These are phyloP conservation scores for Chrysemys picta DNA, from an alignment of 2,113 vertebrate genomes.

Conservation along the genomic window DNA sequence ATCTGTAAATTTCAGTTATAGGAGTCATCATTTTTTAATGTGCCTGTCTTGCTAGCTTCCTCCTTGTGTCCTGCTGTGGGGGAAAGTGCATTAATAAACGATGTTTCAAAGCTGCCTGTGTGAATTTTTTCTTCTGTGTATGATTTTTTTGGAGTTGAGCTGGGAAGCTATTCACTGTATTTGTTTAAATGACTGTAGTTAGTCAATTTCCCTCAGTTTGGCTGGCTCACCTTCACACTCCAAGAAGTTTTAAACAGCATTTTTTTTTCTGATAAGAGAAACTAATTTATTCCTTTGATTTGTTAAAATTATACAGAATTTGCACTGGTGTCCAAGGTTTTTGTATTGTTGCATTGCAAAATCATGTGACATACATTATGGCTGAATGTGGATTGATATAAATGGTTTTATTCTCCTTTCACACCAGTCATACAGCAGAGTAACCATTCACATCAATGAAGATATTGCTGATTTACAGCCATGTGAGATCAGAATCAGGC, in stretches of 20 bases:
- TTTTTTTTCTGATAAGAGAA: conserved; percentile 4
- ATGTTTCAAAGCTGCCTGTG: conserved; percentile 53
- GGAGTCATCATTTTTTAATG: conserved; percentile 77
- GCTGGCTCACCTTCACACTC: conserved; percentile 60
- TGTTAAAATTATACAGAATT: background rate
- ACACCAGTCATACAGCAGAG: background rate
- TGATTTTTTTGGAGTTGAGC: conserved; percentile 53
- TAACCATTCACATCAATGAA: background rate
- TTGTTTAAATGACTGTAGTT: conserved; percentile 42
- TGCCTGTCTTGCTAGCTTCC: conserved; percentile 66
- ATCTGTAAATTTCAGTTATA: conserved; percentile 63
- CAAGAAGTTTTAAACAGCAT: conserved; percentile 30
- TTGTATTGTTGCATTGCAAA: background rate
- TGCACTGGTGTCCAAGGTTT: background rate
- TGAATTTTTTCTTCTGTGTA: conserved; percentile 38
- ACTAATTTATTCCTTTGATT: conserved; percentile 12
- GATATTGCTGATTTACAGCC: background rate
- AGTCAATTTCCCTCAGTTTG: conserved; percentile 51
- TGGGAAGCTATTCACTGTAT: conserved; percentile 55
- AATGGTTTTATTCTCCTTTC: conserved; percentile 25
- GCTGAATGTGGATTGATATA: background rate
- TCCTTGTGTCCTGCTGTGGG: conserved; percentile 74
- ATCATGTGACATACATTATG: background rate
- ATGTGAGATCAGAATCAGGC: background rate
- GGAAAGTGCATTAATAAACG: conserved; percentile 76